Percentiles rank a stretch among this genome's conserved stretches.
Evolutionary conservation across 2,888 invertebrate genomes (phyloP).

Genomic region (Cotesia congregata): DNA sequence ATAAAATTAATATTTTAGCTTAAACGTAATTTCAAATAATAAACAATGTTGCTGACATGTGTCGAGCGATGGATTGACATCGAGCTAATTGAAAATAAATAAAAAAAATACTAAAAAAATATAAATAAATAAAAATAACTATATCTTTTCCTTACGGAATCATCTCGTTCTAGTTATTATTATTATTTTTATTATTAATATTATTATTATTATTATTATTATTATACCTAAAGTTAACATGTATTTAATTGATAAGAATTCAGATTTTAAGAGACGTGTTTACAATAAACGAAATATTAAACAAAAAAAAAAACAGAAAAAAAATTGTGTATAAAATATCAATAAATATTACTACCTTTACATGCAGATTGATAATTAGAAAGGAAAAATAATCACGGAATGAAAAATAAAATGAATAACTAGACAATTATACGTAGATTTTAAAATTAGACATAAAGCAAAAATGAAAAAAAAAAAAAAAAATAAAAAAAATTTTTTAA

Average conservation of each 20-base stretch:
- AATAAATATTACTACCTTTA: slow-evolving; percentile 22
- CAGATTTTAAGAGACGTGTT: slow-evolving; percentile 44
- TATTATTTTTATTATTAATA: background rate
- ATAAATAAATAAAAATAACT: slow-evolving; percentile 19
- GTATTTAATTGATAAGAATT: slow-evolving; percentile 37
- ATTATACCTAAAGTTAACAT: slow-evolving; percentile 36
- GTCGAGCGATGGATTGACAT: slow-evolving; percentile 29
- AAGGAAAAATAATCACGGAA: slow-evolving; percentile 22
- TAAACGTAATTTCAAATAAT: slow-evolving; percentile 28
- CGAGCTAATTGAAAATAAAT: slow-evolving; percentile 28
- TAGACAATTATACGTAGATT: slow-evolving; percentile 45
- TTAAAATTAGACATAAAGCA: slow-evolving; percentile 38
- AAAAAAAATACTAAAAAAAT: slow-evolving; percentile 25
- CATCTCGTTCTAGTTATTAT: slow-evolving; percentile 43
- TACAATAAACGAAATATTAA: slow-evolving; percentile 47
- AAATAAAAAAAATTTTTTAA: slow-evolving; percentile 23
- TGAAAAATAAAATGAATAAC: slow-evolving; percentile 29
- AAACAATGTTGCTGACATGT: slow-evolving; percentile 5
- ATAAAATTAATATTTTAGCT: slow-evolving; percentile 35
- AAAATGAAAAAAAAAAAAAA: slow-evolving; percentile 21
- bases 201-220: background rate
- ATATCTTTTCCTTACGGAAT: slow-evolving; percentile 13
- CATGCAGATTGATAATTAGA: background rate
- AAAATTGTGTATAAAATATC: slow-evolving; percentile 53
- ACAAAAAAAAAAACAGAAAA: slow-evolving; percentile 41